phyloP scores from a whole-genome alignment of 2,113 vertebrate genomes.

The Heterocephalus glaber region DNA sequence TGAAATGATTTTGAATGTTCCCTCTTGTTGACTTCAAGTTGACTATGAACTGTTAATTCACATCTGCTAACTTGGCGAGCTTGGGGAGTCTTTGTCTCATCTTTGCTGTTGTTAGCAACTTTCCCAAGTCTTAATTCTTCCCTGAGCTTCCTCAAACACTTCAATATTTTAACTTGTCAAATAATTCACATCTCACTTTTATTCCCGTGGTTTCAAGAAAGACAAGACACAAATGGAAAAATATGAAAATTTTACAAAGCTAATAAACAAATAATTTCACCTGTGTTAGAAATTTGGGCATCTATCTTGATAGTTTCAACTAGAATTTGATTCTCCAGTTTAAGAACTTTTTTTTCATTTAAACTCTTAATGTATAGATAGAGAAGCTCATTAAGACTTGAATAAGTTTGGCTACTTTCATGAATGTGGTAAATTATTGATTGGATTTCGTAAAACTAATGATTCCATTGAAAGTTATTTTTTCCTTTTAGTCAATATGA shows the following conservation, averaged over 20 bases:
- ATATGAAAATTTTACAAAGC: neutral
- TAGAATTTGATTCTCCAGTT: constrained; percentile 29
- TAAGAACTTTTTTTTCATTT: constrained; percentile 32
- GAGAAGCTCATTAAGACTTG: neutral
- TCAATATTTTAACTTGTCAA: constrained; percentile 16
- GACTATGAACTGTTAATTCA: neutral
- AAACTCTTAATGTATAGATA: constrained; percentile 26
- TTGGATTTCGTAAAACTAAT: neutral
- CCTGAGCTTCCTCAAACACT: neutral
- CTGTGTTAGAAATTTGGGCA: neutral
- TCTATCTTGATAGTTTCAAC: neutral
- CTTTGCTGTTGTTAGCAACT: neutral
- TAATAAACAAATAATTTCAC: neutral
- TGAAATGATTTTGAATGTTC: neutral
- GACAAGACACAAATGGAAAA: neutral
- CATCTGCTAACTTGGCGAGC: neutral
- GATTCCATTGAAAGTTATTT: neutral
- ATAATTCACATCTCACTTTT: constrained; percentile 15
- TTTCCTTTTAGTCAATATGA: neutral
- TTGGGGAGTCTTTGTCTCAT: neutral
- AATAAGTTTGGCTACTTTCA: neutral
- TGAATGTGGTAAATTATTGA: neutral
- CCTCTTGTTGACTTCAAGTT: neutral
- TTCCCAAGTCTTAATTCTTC: constrained; percentile 5
- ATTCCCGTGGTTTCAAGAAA: neutral